Evolutionary conservation across 1,140 invertebrate genomes (phyloP).

Genomic region (Akabosia matsudoensis): DNA sequence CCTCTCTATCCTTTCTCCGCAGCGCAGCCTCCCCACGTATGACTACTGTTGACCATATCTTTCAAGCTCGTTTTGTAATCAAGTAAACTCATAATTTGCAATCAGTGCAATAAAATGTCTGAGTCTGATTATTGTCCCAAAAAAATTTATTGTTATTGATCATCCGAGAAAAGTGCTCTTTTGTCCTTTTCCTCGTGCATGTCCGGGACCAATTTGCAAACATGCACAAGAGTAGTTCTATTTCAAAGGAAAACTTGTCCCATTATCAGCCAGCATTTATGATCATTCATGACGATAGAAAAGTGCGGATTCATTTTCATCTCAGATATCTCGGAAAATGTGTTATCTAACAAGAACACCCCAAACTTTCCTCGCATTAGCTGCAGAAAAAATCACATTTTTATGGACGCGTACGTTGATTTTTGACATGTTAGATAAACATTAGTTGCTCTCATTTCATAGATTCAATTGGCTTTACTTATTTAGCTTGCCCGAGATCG

Average conservation of each 20-base stretch:
- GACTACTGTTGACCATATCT: too few species aligned
- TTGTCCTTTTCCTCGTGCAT: too few species aligned
- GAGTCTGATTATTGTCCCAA: not conserved
- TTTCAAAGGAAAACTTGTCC: conserved; percentile 7
- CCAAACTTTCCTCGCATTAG: too few species aligned
- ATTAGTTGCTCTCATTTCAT: too few species aligned
- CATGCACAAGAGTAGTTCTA: not conserved
- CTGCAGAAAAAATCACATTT: too few species aligned
- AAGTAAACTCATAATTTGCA: not conserved
- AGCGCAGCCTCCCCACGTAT: not conserved
- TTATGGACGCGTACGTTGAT: too few species aligned
- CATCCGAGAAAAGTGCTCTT: not conserved
- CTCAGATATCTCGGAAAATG: not conserved
- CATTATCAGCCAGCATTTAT: too few species aligned
- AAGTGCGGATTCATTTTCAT: not conserved
- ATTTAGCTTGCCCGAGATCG: too few species aligned
- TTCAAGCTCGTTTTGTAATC: not conserved
- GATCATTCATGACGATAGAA: not conserved
- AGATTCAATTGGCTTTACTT: too few species aligned
- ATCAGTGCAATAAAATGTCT: not conserved
- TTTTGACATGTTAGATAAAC: too few species aligned
- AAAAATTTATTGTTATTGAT: not conserved
- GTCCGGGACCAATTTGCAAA: not conserved
- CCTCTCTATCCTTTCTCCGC: not conserved
- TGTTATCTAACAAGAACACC: not conserved